Conservation (phyloP, 2,797 vertebrate genomes). For the Hipposideros larvatus region DNA sequence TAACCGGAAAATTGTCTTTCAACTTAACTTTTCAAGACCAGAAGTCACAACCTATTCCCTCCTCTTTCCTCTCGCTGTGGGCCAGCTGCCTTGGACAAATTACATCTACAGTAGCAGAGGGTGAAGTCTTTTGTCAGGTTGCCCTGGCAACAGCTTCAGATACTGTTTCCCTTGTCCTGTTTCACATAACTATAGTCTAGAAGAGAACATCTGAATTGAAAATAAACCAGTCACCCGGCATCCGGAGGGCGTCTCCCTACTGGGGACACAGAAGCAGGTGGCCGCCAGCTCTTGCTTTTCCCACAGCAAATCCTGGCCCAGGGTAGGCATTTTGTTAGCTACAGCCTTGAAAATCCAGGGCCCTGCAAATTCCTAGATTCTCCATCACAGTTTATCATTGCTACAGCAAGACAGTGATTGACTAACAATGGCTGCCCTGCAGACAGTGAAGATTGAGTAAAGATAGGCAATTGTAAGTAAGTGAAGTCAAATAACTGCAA, state of each 20-base stretch:
- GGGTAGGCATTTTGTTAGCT: neutral
- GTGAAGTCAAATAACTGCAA: neutral
- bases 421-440: neutral
- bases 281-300: neutral
- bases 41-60: neutral
- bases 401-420: neutral
- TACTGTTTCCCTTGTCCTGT: slow-evolving; percentile 64
- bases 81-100: slow-evolving; percentile 71
- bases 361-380: neutral
- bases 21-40: neutral
- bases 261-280: neutral
- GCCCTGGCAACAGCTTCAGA: slow-evolving; percentile 71
- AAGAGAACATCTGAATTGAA: slow-evolving; percentile 58
- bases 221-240: slow-evolving; percentile 27
- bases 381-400: neutral
- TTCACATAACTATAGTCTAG: slow-evolving; percentile 60
- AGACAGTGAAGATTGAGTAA: neutral
- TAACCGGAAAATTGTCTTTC: slow-evolving; percentile 7
- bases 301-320: neutral
- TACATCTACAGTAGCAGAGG: slow-evolving; percentile 29
- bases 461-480: neutral
- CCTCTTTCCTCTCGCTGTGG: neutral
- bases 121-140: slow-evolving; percentile 71
- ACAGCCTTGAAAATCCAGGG: neutral
- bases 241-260: neutral